Evolutionary conservation across 1,140 invertebrate genomes (phyloP).

Genomic region (Bathynomus jamesi): DNA sequence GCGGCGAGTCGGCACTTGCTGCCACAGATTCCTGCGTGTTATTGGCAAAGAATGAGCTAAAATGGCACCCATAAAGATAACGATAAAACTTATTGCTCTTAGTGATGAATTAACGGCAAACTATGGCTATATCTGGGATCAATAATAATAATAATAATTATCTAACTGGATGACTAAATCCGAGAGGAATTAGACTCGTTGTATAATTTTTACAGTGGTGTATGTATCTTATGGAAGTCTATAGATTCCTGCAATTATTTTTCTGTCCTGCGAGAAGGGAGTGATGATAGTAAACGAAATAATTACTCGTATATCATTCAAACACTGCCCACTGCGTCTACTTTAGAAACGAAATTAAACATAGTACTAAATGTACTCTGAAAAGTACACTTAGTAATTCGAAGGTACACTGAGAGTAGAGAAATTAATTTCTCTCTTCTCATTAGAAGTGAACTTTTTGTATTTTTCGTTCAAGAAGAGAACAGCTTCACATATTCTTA

Average conservation of each 20-base stretch:
- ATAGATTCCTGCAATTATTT: too few species aligned
- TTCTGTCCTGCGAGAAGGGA: too few species aligned
- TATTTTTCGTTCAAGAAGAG: too few species aligned
- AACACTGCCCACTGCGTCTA: too few species aligned
- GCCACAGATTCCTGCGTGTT: conserved; percentile 67
- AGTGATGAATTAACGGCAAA: neutral
- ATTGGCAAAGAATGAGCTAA: conserved; percentile 48
- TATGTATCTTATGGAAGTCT: too few species aligned
- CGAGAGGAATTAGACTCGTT: neutral
- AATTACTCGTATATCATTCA: too few species aligned
- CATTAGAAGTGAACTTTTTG: too few species aligned
- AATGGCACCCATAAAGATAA: neutral
- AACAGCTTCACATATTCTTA: too few species aligned
- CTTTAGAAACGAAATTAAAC: neutral
- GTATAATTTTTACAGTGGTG: neutral
- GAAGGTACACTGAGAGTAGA: too few species aligned
- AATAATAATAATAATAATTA: neutral
- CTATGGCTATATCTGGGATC: neutral
- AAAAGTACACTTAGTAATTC: neutral
- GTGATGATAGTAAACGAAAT: too few species aligned
- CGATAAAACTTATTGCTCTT: neutral
- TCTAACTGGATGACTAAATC: neutral
- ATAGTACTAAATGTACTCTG: neutral
- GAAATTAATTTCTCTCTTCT: too few species aligned
- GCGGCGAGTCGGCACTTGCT: conserved; percentile 71